Base-by-base conservation (phyloP, 2,888 invertebrate species). In the Ceratothoa steindachneri region DNA sequence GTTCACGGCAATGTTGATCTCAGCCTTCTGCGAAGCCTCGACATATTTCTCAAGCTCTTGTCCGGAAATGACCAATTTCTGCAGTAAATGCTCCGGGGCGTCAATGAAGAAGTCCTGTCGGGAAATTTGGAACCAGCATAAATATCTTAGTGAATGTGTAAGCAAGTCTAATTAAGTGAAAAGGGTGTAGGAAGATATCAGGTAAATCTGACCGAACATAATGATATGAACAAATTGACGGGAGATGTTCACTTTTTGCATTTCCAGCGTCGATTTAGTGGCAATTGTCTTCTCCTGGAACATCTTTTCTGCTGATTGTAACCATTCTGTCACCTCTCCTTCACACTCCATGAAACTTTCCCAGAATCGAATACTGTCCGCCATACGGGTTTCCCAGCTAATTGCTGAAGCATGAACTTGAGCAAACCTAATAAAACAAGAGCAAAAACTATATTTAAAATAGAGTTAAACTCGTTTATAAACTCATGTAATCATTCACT, bases 251-350 rank as follows among this genome's bases (percentile, higher is more conserved):
- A 82, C 83, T 84, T 93, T 93, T 82, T 94, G 93, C 81, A 90
- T 89, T 83, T 93, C 93, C 1, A 93, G 90, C 0, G 89, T 89
- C 81, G 91, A 91, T 83, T 91, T 90, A 51, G 89, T 90, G 82
- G 89, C 90, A 82, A 91, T 90, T 70, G 91, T 88, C 82, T 89
- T 90, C 82, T 95, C 95, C 0, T 89, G 88, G 22, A 95, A 87
- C 52, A 95, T 85, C 2, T 90, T 89, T 81, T 95, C 93, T 0
- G 96, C 95, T 67, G 91, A 89, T 0, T 90, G 88, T 0, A 96
- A 87, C 95, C 96, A 97, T 80, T 93, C 93, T 24, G 90, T 90
- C 0, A 96, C 91, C 7, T 89, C 87, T 22, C 90, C 87, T 83
- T 92, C 91, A 83, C 90, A 90, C 81, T 89, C 90, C 72, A 90